phyloP scores from a whole-genome alignment of 2,797 vertebrate species.

The Erethizon dorsatum region DNA sequence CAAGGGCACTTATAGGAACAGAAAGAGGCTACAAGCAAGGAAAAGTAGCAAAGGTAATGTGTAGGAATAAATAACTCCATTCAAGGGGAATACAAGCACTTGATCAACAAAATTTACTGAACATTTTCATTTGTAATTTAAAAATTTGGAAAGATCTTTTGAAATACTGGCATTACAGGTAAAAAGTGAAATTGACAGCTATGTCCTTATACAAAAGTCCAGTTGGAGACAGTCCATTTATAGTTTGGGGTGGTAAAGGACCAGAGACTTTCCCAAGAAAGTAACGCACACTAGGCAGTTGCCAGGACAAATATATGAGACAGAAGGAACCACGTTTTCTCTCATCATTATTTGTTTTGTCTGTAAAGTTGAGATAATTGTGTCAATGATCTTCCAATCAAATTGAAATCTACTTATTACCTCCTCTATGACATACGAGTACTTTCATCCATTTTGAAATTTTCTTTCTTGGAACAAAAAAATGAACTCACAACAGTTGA shows the following conservation, averaged over 20 bases:
- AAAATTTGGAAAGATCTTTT: background rate
- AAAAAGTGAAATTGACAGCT: background rate
- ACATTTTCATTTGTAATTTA: conserved; percentile 23
- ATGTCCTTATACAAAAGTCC: background rate
- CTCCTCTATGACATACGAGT: background rate
- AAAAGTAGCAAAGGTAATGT: conserved; percentile 73
- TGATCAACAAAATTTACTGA: conserved; percentile 35
- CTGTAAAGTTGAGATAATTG: conserved; percentile 35
- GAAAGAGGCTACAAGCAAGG: conserved; percentile 35
- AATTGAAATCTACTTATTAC: background rate
- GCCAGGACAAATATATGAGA: background rate
- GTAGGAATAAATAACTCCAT: conserved; percentile 70
- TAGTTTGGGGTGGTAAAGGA: background rate
- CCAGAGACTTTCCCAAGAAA: background rate
- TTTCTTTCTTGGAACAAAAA: conserved; percentile 8
- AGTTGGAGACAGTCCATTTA: background rate
- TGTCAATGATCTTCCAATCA: background rate
- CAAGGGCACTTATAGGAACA: conserved; percentile 66
- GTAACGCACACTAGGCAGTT: background rate
- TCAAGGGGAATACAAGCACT: conserved; percentile 74
- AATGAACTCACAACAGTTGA: background rate
- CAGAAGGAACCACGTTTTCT: background rate
- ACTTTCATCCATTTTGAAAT: background rate
- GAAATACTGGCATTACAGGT: background rate
- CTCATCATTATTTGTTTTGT: background rate